Percentiles rank a stretch among this genome's conserved stretches.
phyloP scores from a whole-genome alignment of 2,888 invertebrate genomes.

The Aphidoletes aphidimyza region DNA sequence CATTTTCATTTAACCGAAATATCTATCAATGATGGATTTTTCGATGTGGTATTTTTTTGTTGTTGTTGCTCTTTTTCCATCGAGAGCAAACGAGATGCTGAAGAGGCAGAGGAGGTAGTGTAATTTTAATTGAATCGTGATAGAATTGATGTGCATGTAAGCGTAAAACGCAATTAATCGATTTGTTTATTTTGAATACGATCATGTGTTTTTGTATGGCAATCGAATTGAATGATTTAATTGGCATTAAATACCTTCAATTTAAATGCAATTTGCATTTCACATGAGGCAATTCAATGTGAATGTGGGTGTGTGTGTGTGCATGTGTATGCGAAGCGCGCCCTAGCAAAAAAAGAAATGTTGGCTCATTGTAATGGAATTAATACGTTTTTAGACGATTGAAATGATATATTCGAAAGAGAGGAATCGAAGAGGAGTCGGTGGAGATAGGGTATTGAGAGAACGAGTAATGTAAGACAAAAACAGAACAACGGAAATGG shows the following conservation, averaged over 20 bases:
- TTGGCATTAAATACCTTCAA: constrained; percentile 38
- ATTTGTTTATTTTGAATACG: constrained; percentile 41
- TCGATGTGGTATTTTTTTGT: background rate
- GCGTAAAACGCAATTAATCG: constrained; percentile 49
- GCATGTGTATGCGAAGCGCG: background rate
- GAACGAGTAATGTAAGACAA: no score
- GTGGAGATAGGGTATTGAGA: no score
- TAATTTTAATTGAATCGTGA: constrained; percentile 45
- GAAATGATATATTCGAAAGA: no score
- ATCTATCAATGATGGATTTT: constrained; percentile 9
- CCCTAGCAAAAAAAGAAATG: background rate
- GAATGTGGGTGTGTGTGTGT: background rate
- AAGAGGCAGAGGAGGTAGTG: background rate
- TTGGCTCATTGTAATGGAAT: no score
- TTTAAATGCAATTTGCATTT: constrained; percentile 42
- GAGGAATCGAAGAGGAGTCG: no score
- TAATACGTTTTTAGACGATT: no score
- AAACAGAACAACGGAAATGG: no score
- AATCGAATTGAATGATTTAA: constrained; percentile 49
- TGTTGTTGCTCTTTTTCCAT: background rate
- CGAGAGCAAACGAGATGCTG: background rate
- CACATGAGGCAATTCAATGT: background rate
- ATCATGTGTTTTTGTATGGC: constrained; percentile 26
- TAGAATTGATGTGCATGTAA: constrained; percentile 47
- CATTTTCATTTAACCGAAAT: no score